Evolutionary conservation across 2,113 vertebrate genomes (phyloP).

Genomic region (Sylvilagus bachmani): DNA sequence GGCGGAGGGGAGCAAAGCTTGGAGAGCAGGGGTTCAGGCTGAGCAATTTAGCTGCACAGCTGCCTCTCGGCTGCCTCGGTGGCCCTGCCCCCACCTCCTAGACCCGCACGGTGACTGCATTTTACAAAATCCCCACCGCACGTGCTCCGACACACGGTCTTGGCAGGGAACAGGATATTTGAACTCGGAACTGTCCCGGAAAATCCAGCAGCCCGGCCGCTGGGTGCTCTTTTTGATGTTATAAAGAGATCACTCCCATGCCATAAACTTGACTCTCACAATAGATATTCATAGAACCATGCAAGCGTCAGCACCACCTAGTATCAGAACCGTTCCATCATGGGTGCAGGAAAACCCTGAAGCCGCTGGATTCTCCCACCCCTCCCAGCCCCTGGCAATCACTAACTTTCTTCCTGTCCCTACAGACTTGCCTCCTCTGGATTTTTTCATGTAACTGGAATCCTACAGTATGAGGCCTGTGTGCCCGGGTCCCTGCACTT

Average conservation of each 20-base stretch:
- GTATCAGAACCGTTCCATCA: not conserved
- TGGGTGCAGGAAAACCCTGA: not conserved
- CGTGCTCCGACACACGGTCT: not conserved
- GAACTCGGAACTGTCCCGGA: slow-evolving; percentile 29
- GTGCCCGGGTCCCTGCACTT: not conserved
- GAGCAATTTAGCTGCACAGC: not conserved
- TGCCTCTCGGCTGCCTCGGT: not conserved
- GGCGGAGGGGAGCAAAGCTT: not conserved
- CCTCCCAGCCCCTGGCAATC: not conserved
- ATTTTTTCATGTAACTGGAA: not conserved
- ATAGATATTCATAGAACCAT: not conserved
- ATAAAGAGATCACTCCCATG: not conserved
- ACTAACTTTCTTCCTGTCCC: not conserved
- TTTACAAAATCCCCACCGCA: not conserved
- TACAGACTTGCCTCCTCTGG: not conserved
- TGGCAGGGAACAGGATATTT: not conserved
- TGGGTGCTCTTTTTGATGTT: not conserved
- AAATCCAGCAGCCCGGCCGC: slow-evolving; percentile 15
- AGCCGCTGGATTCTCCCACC: not conserved
- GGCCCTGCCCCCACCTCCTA: not conserved
- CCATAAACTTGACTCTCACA: not conserved
- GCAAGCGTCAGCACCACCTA: not conserved
- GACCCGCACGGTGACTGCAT: not conserved
- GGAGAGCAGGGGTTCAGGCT: not conserved
- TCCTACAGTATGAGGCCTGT: not conserved